Evolutionary conservation across 30 jellyfish, hydroid and myxozoan species (phyloP).

Genomic region (Haliclystus octoradiatus): DNA sequence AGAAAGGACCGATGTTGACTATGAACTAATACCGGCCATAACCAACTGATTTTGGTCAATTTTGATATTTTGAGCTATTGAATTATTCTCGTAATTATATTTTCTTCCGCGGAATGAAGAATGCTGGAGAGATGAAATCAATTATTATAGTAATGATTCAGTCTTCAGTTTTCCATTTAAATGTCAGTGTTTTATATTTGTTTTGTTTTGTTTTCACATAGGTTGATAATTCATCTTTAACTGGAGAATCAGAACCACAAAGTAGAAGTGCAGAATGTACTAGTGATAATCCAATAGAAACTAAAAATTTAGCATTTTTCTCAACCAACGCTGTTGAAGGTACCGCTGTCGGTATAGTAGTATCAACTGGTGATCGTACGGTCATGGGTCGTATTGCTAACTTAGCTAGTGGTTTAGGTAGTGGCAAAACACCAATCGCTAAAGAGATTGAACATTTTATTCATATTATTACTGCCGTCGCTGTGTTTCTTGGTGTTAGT

Average conservation of each 20-base stretch:
- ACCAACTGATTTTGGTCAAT: too few relatives aligned
- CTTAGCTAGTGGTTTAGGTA: background rate
- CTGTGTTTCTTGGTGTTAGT: constrained; percentile 5
- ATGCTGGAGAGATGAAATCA: too few relatives aligned
- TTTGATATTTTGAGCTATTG: too few relatives aligned
- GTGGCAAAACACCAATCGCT: constrained; percentile 16
- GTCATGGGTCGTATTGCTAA: constrained; percentile 9
- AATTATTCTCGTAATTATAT: too few relatives aligned
- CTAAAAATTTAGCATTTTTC: background rate
- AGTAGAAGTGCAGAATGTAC: constrained; percentile 5
- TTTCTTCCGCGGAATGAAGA: too few relatives aligned
- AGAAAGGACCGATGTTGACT: too few relatives aligned
- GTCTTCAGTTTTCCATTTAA: too few relatives aligned
- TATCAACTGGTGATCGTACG: constrained; percentile 11
- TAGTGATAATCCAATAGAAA: constrained; percentile 1
- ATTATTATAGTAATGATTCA: too few relatives aligned
- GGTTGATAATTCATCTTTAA: constrained; percentile 11
- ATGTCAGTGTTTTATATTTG: too few relatives aligned
- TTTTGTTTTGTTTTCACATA: too few relatives aligned
- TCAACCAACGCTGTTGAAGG: constrained; percentile 12
- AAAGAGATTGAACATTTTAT: constrained; percentile 3
- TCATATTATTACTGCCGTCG: constrained; percentile 6
- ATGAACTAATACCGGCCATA: too few relatives aligned
- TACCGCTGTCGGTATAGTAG: constrained; percentile 4
- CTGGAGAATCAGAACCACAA: constrained; percentile 19